These are phyloP conservation scores for Eutrigla gurnardus DNA, from an alignment of 2,797 vertebrate genomes.

Conservation along the genomic window DNA sequence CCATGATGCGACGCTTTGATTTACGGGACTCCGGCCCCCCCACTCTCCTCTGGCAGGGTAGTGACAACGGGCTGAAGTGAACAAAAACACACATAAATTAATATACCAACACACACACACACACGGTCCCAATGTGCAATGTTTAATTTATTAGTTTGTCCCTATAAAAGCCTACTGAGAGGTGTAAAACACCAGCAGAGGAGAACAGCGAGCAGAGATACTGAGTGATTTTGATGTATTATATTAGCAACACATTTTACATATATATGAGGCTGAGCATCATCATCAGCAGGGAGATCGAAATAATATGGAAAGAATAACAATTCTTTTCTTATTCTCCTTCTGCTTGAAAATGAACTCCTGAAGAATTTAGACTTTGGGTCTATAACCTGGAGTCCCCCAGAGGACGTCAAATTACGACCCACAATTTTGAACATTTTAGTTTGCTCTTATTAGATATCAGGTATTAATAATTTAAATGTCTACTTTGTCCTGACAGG, in stretches of 20 bases:
- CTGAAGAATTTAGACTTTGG: neutral
- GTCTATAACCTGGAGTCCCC: neutral
- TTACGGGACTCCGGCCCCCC: conserved; percentile 82
- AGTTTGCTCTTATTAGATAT: conserved; percentile 21
- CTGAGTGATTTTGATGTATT: neutral
- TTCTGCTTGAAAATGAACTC: neutral
- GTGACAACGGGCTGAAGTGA: conserved; percentile 81
- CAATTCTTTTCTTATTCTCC: neutral
- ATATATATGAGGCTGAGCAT: conserved; percentile 11
- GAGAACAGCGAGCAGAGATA: neutral
- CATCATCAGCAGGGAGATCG: neutral
- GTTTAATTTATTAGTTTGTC: conserved; percentile 24
- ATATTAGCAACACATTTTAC: neutral
- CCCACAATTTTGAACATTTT: neutral
- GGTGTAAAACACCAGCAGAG: conserved; percentile 10
- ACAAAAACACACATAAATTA: conserved; percentile 63
- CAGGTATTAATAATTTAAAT: conserved; percentile 15
- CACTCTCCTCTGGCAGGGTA: conserved; percentile 83
- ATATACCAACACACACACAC: conserved; percentile 17
- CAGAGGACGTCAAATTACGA: conserved; percentile 21
- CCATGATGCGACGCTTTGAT: conserved; percentile 85
- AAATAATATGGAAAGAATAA: neutral
- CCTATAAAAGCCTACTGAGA: conserved; percentile 14
- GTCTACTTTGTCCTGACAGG: conserved; percentile 6
- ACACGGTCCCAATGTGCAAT: conserved; percentile 14